Base-by-base conservation (phyloP, 2,888 invertebrate genomes). In the Troides oblongomaculatus region DNA sequence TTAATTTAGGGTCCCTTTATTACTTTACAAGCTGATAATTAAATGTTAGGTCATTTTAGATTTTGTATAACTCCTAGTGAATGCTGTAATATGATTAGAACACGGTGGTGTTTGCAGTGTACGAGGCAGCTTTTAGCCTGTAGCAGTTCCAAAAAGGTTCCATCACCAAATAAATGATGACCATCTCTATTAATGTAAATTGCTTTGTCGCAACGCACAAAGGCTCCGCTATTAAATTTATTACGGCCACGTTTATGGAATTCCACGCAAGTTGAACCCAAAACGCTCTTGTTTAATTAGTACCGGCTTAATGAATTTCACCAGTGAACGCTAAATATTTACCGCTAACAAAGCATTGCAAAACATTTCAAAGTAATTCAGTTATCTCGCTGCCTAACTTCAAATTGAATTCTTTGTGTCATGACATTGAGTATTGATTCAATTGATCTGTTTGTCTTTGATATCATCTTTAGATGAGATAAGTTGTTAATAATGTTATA, bases 261-360 rank as follows among this genome's bases (percentile, higher is more conserved):
- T 62, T 57, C 57, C n/a, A 57, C 56, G 56, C 39, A 53, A 69
- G 56, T 46, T 64, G 21, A 69, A 57, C 74, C 77, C 77, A 81
- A 80, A 82, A 81, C 78, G 78, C 78, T 71, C 77, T 77, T 78
- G 76, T 83, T 81, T 81, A 82, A 84, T 84, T 84, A 83, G 81
- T 74, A 77, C 72, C 71, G 74, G 76, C 79, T 79, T 83, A 82
- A 84, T 84, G 80, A 83, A 84, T 81, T 80, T 81, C 79, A 72
- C 74, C 78, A 72, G 74, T 73, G 69, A 77, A 76, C 74, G 79
- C 79, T 79, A 78, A 82, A 82, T 80, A 80, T 82, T 83, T 80
- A 74, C 77, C 69, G 70, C 73, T 71, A 67, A 63, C 69, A 74
- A 72, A 74, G 77, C 79, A 79, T 78, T 81, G 79, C 77, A 78